Evolutionary conservation across 2,797 vertebrate species (phyloP), one percentile per base, ranked within the genome.

Genomic region (Nothura maculosa): DNA sequence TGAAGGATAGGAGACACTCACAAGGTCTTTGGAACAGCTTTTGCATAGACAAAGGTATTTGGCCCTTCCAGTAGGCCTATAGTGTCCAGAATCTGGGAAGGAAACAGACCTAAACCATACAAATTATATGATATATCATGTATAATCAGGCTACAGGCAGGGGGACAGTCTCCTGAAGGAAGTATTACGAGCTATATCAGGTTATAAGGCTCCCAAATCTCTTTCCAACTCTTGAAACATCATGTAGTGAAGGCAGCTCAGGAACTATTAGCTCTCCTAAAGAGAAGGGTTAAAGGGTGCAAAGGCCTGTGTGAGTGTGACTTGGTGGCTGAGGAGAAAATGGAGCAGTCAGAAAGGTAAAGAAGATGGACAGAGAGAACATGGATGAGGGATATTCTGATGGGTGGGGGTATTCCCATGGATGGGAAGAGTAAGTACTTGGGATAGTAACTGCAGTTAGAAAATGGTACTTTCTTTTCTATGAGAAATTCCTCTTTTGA

Each of bases 1-100:
- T 91, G 81, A 96, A 83, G 80, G 73, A 95, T 57, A 40, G 87
- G 83, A 94, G 82, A 82, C 55, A 9, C 50, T 93, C 38, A 6
- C 81, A 93, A 95, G 88, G 87, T 93, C 91, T 47, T 96, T 69
- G 42, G 47, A 54, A 61, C 8, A 50, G 38, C 50, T 64, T 64
- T 28, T 7, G 8, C 22, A 61, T 0, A 1, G 61, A 27, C 36
- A 76, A 16, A 94, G 18, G 58, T 30, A 19, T 62, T 47, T 55
- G 70, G 81, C 25, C 58, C 24, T 82, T 87, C 64, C 68, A 48
- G 18, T 15, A 17, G 24, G 17, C 36, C 3, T 4, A 47, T 80
- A 73, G 6, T 24, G 30, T 47, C 42, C 36, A 42, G 24, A 57
- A 12, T 1, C 0, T 0, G 17, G 45, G 25, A 34, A 25, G 1